These are phyloP conservation scores for Platorchestia sp. DNA, from an alignment of 1,140 invertebrate genomes.

Conservation along the genomic window DNA sequence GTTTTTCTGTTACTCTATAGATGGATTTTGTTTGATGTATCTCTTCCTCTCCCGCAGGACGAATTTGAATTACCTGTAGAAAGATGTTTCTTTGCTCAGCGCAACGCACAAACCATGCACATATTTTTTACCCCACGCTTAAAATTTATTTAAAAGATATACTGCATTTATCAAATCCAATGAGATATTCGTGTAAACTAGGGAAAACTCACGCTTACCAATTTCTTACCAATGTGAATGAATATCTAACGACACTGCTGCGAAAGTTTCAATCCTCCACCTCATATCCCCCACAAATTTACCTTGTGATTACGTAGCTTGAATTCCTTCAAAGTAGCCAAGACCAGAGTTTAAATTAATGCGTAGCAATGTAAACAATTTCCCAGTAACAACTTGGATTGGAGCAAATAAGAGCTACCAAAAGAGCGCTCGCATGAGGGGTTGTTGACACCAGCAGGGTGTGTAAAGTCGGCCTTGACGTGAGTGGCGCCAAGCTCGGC, in stretches of 20 bases:
- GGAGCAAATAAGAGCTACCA: not conserved
- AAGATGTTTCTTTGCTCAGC: not conserved
- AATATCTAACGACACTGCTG: not conserved
- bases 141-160: not conserved
- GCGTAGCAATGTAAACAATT: not conserved
- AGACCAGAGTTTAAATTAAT: not conserved
- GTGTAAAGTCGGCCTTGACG: slow-evolving; percentile 48
- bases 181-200: not conserved
- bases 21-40: too few relatives aligned
- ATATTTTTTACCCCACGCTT: not conserved
- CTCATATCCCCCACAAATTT: not conserved
- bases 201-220: not conserved
- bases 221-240: not conserved
- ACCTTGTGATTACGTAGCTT: not conserved
- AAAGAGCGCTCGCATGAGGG: not conserved
- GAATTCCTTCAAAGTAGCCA: not conserved
- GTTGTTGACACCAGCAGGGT: slow-evolving; percentile 33
- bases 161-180: not conserved
- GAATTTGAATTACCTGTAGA: not conserved
- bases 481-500: not conserved
- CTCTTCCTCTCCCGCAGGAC: too few relatives aligned
- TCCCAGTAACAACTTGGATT: not conserved
- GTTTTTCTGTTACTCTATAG: too few relatives aligned
- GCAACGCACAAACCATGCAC: not conserved
- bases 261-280: not conserved